Conservation (phyloP, 2,113 vertebrate species). For the Pangasianodon gigas region DNA sequence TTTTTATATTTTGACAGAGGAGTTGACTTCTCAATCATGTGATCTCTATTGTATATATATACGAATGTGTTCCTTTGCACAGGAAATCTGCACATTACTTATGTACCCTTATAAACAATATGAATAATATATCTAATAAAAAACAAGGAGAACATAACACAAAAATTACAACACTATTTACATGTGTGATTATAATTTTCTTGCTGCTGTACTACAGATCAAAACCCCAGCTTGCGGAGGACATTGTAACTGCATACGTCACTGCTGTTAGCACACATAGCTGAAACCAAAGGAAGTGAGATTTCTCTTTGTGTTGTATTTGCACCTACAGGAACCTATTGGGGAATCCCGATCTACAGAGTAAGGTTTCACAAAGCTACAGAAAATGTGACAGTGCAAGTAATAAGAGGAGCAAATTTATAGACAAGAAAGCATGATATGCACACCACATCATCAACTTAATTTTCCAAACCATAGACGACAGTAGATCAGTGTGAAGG, state of each 20-base stretch:
- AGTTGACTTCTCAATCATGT: slow-evolving; percentile 41
- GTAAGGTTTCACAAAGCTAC: neutral
- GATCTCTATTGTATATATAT: slow-evolving; percentile 38
- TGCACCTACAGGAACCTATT: neutral
- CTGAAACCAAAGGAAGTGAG: slow-evolving; percentile 38
- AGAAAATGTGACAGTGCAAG: neutral
- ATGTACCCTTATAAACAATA: slow-evolving; percentile 44
- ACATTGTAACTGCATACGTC: neutral
- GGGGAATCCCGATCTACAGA: neutral
- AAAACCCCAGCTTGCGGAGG: neutral
- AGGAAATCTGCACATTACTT: slow-evolving; percentile 38
- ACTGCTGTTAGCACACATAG: neutral
- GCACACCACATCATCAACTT: neutral
- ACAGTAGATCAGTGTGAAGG: neutral
- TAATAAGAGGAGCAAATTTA: neutral
- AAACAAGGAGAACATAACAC: slow-evolving; percentile 23
- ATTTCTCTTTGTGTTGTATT: slow-evolving; percentile 8
- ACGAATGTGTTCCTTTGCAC: slow-evolving; percentile 36
- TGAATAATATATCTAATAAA: slow-evolving; percentile 27
- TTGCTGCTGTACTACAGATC: neutral
- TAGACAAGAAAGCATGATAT: neutral
- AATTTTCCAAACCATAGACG: neutral
- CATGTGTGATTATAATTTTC: slow-evolving; percentile 5
- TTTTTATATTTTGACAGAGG: slow-evolving; percentile 34
- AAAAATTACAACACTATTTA: slow-evolving; percentile 24